Conservation (phyloP, 1,140 invertebrate genomes). For the Leguminivora glycinivorella region DNA sequence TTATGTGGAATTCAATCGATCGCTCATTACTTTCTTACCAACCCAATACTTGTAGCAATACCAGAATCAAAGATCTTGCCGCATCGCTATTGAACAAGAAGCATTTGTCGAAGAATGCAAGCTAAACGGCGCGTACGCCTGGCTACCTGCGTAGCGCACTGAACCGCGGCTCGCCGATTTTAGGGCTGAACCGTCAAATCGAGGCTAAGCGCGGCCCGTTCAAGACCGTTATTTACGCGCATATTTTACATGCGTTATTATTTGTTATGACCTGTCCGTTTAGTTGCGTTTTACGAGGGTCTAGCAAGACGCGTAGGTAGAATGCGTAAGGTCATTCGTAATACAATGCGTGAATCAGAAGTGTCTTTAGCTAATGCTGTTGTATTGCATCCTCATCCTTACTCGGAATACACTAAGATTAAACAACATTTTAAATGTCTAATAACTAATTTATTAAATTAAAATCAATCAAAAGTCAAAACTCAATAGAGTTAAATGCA, state of each 20-base stretch:
- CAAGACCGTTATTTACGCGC: conserved; percentile 7
- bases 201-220: not conserved
- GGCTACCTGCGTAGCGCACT: not conserved
- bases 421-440: too few relatives aligned
- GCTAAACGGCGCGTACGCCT: not conserved
- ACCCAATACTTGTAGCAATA: not conserved
- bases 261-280: conserved; percentile 11
- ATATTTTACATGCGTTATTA: conserved; percentile 1
- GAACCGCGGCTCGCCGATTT: not conserved
- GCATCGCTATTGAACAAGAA: not conserved
- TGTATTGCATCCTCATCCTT: not conserved
- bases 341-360: not conserved
- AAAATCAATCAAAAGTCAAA: too few relatives aligned
- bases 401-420: not conserved
- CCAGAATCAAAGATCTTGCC: not conserved
- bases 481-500: too few relatives aligned
- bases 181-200: conserved; percentile 16
- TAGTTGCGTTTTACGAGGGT: conserved; percentile 12
- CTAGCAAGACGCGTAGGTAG: not conserved
- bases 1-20: too few relatives aligned
- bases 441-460: too few relatives aligned
- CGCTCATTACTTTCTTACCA: too few relatives aligned
- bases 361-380: not conserved
- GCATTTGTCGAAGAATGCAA: not conserved
- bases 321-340: not conserved